Evolutionary conservation across 1,140 invertebrate genomes (phyloP).

Genomic region (Copidosoma floridanum): DNA sequence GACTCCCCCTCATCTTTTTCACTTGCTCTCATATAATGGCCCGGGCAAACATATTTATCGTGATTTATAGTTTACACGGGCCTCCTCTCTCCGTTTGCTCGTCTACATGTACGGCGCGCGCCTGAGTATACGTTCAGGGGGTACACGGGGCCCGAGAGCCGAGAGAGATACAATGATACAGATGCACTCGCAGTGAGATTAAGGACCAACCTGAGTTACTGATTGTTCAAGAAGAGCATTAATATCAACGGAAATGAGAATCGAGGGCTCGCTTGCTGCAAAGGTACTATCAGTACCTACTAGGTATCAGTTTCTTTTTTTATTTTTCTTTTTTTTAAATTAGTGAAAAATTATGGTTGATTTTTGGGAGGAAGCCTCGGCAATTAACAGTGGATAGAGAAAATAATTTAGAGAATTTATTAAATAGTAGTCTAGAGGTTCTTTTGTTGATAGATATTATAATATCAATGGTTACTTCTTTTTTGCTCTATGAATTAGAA

Average conservation of each 20-base stretch:
- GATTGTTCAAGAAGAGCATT: slow-evolving; percentile 43
- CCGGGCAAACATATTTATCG: slow-evolving; percentile 52
- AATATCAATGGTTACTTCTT: too few species aligned
- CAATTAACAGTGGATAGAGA: too few species aligned
- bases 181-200: slow-evolving; percentile 41
- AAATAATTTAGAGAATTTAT: too few species aligned
- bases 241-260: slow-evolving; percentile 24
- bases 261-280: neutral
- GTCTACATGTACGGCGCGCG: neutral
- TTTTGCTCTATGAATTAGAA: too few species aligned
- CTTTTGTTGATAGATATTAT: too few species aligned
- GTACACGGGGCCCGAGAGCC: too few species aligned
- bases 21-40: slow-evolving; percentile 48
- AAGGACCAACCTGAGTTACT: slow-evolving; percentile 47
- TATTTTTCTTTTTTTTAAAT: slow-evolving; percentile 14
- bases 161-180: slow-evolving; percentile 29
- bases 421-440: too few species aligned
- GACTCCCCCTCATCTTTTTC: slow-evolving; percentile 17
- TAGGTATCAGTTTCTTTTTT: too few species aligned
- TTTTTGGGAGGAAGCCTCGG: too few species aligned
- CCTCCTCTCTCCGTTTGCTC: slow-evolving; percentile 27
- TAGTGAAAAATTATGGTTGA: slow-evolving; percentile 4
- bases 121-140: neutral
- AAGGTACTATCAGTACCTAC: too few species aligned
- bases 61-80: slow-evolving; percentile 56